Percentiles rank a stretch among this genome's conserved stretches.
Conservation (phyloP, 2,113 vertebrate genomes). For the Halcyon malimbica region DNA sequence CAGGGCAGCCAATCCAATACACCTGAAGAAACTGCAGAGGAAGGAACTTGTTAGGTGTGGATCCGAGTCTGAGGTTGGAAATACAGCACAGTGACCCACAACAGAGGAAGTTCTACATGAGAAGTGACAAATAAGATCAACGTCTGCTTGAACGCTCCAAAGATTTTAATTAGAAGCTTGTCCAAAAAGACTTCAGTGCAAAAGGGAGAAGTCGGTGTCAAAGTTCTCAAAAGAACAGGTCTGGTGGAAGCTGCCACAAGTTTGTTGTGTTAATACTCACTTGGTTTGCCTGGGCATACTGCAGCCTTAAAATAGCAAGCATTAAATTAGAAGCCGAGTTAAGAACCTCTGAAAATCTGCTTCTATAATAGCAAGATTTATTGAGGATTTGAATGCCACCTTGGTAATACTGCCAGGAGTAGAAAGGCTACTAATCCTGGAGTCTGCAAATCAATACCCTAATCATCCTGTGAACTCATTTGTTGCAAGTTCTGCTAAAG, state of each 20-base stretch:
- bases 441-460: not conserved
- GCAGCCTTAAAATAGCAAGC: conserved; percentile 9
- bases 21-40: not conserved
- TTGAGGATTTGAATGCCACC: not conserved
- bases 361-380: conserved; percentile 1
- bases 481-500: not conserved
- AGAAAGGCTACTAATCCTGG: not conserved
- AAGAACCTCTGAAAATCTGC: conserved; percentile 47
- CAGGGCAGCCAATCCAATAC: not conserved
- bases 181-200: not conserved
- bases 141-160: not conserved
- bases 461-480: not conserved
- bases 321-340: conserved; percentile 20
- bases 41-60: not conserved
- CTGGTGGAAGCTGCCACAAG: not conserved
- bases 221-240: not conserved
- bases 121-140: not conserved
- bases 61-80: not conserved
- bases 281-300: not conserved
- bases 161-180: not conserved
- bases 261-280: not conserved
- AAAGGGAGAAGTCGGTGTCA: not conserved
- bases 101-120: not conserved
- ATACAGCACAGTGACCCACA: not conserved
- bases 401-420: not conserved